Conservation (phyloP, 2,888 invertebrate genomes). For the Siphlonurus alternatus region DNA sequence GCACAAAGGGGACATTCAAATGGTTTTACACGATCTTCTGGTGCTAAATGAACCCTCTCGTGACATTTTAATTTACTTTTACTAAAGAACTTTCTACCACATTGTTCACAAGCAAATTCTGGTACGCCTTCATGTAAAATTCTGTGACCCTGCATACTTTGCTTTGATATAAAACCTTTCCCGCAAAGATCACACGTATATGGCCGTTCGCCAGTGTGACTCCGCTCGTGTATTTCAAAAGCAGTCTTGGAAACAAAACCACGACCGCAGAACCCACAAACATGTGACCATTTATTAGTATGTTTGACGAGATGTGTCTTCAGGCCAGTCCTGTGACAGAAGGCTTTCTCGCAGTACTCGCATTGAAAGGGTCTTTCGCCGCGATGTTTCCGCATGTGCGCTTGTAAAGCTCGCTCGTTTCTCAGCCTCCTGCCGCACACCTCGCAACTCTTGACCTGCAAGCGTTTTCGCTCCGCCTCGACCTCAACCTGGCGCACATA, state of each 20-base stretch:
- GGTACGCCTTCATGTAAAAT: not conserved
- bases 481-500: not conserved
- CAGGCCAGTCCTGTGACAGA: slow-evolving; percentile 17
- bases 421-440: not conserved
- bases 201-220: not conserved
- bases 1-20: not conserved
- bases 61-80: not conserved
- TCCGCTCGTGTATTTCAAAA: not conserved
- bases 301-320: not conserved
- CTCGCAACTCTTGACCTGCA: not conserved
- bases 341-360: slow-evolving; percentile 37
- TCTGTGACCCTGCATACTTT: not conserved
- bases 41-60: not conserved
- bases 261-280: not conserved
- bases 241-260: not conserved
- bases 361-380: slow-evolving; percentile 43
- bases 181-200: not conserved
- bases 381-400: slow-evolving; percentile 32
- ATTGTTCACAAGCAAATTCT: not conserved
- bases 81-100: not conserved
- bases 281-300: not conserved
- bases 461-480: not conserved
- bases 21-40: not conserved
- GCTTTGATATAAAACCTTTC: not conserved
- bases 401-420: not conserved